A percentile compares a stretch with the other conserved stretches of the same genome.
These are phyloP conservation scores for Paedocypris micromegethes DNA, from an alignment of 2,797 vertebrate species.

Conservation along the genomic window DNA sequence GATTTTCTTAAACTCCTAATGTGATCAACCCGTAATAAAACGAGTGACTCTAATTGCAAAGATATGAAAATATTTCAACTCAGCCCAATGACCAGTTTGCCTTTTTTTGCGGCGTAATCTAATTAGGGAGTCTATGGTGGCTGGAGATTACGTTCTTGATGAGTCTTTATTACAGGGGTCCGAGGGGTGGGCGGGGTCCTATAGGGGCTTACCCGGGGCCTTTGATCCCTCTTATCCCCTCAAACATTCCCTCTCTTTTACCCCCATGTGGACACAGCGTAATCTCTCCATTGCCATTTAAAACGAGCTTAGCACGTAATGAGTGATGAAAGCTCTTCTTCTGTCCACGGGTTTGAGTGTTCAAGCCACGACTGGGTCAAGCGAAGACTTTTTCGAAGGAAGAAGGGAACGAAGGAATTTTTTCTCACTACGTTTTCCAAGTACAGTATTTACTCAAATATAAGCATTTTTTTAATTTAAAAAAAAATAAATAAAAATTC, in stretches of 20 bases:
- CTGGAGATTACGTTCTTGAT: slow-evolving; percentile 38
- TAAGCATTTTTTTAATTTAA: no score
- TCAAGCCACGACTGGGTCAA: slow-evolving; percentile 21
- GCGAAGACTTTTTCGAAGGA: slow-evolving; percentile 29
- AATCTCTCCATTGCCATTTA: slow-evolving; percentile 46
- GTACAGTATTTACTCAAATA: no score
- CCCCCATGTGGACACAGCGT: slow-evolving; percentile 11
- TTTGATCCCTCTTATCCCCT: slow-evolving; percentile 46
- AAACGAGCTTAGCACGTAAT: slow-evolving; percentile 49
- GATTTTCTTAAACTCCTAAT: slow-evolving; percentile 11
- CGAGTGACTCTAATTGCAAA: slow-evolving; percentile 1
- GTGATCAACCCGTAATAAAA: slow-evolving; percentile 1
- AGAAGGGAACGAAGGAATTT: neutral
- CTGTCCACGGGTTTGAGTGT: slow-evolving; percentile 40
- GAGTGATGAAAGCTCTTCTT: slow-evolving; percentile 44
- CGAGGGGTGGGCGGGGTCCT: slow-evolving; percentile 36
- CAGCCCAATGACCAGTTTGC: neutral
- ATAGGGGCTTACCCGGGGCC: slow-evolving; percentile 31
- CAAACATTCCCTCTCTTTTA: slow-evolving; percentile 30
- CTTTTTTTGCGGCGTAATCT: slow-evolving; percentile 14
- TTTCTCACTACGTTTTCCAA: no score
- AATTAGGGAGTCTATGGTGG: slow-evolving; percentile 37
- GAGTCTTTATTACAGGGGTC: slow-evolving; percentile 39
- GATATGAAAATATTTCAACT: slow-evolving; percentile 21
- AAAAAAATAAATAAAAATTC: no score